Evolutionary conservation across 2,888 invertebrate species (phyloP), one percentile per base, ranked within the genome.

Genomic region (Drosophila helvetica): DNA sequence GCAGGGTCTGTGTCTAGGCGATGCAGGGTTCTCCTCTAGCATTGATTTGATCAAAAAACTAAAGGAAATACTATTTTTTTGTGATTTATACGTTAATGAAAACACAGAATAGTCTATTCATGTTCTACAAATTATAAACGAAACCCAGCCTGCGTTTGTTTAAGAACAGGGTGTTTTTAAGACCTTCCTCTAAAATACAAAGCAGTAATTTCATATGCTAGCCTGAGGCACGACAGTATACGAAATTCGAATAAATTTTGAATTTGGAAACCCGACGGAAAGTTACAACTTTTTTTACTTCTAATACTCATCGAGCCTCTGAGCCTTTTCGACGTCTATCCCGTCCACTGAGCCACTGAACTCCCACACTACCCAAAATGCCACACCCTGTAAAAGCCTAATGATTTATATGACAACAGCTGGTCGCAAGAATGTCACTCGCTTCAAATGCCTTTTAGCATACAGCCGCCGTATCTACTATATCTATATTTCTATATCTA

Each of bases 371-470:
- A 15, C 8, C 7, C 7, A 8, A 17, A n/a, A n/a, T 19, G 3
- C n/a, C 51, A 19, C 84, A 86, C 88, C 88, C 88, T 86, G 79
- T 88, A 71, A 59, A 45, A 2, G 43, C 50, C 51, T 70, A 66
- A 77, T 88, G 88, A 86, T 86, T 88, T 84, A 86, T 88, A 27
- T 60, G 80, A 70, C 75, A 77, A 83, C 86, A 86, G 86, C 89
- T 86, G 86, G 56, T 64, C 61, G 56, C 18, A 75, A 75, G 73
- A 78, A 81, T 86, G 78, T 73, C 88, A 86, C 66, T 67, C 65
- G 72, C 75, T 74, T 83, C 58, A 56, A 59, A 62, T 69, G 59
- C 48, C 57, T 75, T 69, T 74, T 48, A 30, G 56, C 68, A 59
- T 63, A 69, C 63, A 56, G 52, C 52, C 50, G 54, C 75, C 50